Evolutionary conservation across 2,113 vertebrate species (phyloP).

Genomic region (Stigmatopora nigra): DNA sequence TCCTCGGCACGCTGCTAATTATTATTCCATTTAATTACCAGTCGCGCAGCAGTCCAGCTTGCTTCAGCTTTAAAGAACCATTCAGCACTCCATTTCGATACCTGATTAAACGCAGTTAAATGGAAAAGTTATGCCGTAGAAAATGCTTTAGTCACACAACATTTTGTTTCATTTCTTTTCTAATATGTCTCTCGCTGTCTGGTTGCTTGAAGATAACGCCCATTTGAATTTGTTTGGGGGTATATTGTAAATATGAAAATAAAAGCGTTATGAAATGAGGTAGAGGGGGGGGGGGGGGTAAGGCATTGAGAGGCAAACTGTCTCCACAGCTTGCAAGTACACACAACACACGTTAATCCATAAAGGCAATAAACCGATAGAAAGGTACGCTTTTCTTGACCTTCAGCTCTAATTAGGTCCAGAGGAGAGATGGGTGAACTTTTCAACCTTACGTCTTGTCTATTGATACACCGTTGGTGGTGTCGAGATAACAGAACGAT

Average conservation of each 20-base stretch:
- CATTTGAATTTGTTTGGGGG: slow-evolving; percentile 56
- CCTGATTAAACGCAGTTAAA: slow-evolving; percentile 65
- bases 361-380: slow-evolving; percentile 62
- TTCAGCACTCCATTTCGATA: slow-evolving; percentile 53
- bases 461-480: slow-evolving; percentile 50
- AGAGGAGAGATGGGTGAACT: slow-evolving; percentile 62
- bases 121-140: slow-evolving; percentile 60
- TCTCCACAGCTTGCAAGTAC: slow-evolving; percentile 20
- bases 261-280: slow-evolving; percentile 53
- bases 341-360: slow-evolving; percentile 45
- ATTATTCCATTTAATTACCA: slow-evolving; percentile 67
- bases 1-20: slow-evolving; percentile 54
- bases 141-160: slow-evolving; percentile 64
- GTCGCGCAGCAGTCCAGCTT: slow-evolving; percentile 46
- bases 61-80: slow-evolving; percentile 58
- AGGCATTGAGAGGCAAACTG: slow-evolving; percentile 25
- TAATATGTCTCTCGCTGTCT: slow-evolving; percentile 57
- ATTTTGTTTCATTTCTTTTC: slow-evolving; percentile 61
- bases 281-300: slow-evolving; percentile 12
- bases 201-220: slow-evolving; percentile 63
- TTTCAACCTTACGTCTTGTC: slow-evolving; percentile 61
- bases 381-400: slow-evolving; percentile 60
- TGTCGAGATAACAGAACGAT: slow-evolving; percentile 40
- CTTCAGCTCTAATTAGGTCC: slow-evolving; percentile 68
- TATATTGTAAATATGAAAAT: slow-evolving; percentile 43